A percentile compares a stretch with the other conserved stretches of the same genome.
phyloP scores from a whole-genome alignment of 2,888 invertebrate species.

The Stenchaetothrips biformis region DNA sequence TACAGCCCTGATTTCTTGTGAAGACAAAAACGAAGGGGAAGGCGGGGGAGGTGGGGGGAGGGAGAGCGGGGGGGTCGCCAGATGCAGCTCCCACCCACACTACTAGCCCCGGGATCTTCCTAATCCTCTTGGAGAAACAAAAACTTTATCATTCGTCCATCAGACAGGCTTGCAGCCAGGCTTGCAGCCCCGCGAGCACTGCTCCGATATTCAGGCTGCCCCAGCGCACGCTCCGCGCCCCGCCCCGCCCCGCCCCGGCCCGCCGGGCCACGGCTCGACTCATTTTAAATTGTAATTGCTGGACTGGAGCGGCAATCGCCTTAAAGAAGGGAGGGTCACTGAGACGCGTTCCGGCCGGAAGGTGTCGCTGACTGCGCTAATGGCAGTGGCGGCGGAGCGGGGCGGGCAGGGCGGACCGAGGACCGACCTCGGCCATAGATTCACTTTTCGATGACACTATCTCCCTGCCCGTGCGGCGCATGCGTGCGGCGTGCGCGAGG shows the following conservation, averaged over 20 bases:
- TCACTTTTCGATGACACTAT: too few species aligned
- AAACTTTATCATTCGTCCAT: not conserved
- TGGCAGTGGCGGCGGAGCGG: too few species aligned
- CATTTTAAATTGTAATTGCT: too few species aligned
- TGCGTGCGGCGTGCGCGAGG: too few species aligned
- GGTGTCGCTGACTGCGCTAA: too few species aligned
- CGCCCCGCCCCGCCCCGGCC: not conserved
- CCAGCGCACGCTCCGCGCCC: not conserved
- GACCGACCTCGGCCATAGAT: too few species aligned
- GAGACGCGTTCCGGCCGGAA: too few species aligned
- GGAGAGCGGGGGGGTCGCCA: not conserved
- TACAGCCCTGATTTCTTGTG: not conserved
- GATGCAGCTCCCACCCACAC: not conserved
- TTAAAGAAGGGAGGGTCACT: too few species aligned
- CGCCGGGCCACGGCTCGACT: not conserved
- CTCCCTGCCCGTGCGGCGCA: too few species aligned
- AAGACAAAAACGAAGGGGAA: not conserved
- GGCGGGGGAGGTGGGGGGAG: too few species aligned
- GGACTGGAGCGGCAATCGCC: too few species aligned
- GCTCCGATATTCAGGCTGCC: not conserved
- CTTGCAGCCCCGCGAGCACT: not conserved
- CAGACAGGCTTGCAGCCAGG: not conserved
- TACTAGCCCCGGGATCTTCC: not conserved
- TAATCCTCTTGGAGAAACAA: not conserved
- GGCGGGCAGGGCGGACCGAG: too few species aligned